phyloP scores from a whole-genome alignment of 2,113 vertebrate species.

The Datnioides undecimradiatus region DNA sequence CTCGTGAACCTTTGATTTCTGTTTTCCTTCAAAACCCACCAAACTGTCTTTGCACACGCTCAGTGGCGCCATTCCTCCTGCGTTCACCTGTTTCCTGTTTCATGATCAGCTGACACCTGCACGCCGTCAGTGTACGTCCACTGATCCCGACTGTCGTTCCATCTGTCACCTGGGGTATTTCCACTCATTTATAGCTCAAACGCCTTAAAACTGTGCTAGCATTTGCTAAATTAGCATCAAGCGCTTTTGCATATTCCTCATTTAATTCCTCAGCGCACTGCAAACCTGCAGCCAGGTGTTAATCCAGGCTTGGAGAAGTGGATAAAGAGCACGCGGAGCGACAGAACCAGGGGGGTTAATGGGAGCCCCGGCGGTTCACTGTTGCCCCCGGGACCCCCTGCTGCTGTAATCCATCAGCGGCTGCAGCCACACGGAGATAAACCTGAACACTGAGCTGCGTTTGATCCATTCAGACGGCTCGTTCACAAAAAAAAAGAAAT shows the following conservation, averaged over 20 bases:
- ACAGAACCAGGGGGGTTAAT: constrained; percentile 14
- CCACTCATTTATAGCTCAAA: too few relatives aligned
- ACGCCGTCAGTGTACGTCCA: too few relatives aligned
- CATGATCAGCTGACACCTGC: too few relatives aligned
- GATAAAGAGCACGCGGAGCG: not conserved
- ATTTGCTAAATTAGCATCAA: too few relatives aligned
- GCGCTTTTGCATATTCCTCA: not conserved
- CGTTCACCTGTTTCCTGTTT: too few relatives aligned
- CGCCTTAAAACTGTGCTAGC: too few relatives aligned
- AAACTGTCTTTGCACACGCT: too few relatives aligned
- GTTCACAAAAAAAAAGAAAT: constrained; percentile 43
- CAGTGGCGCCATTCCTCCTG: too few relatives aligned
- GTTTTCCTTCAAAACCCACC: too few relatives aligned
- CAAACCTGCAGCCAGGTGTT: not conserved
- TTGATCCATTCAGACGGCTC: constrained; percentile 31
- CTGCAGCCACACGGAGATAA: not conserved
- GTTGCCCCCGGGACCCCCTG: not conserved
- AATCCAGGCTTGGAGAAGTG: not conserved
- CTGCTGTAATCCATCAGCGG: constrained; percentile 30
- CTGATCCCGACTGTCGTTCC: too few relatives aligned
- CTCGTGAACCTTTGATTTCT: too few relatives aligned
- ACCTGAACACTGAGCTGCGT: constrained; percentile 15
- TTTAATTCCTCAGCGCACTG: not conserved
- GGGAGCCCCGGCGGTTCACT: constrained; percentile 16
- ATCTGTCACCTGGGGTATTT: too few relatives aligned